Conservation (phyloP, 2,888 invertebrate species). For the Calameuta filiformis region DNA sequence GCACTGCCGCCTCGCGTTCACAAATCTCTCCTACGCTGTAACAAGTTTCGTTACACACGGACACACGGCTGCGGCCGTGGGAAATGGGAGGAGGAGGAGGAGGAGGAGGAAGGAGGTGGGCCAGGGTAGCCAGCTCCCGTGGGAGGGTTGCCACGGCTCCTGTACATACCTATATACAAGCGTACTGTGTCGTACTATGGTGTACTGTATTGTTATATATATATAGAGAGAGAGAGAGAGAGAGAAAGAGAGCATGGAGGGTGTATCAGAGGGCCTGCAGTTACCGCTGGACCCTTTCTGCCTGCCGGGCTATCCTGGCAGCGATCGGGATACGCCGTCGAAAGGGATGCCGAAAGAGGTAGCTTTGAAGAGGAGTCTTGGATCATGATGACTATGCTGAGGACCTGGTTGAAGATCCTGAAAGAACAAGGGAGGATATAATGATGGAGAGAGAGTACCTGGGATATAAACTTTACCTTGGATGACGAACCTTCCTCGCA, state of each 20-base stretch:
- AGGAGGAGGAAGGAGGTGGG: neutral
- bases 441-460: neutral
- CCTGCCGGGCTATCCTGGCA: neutral
- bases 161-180: neutral
- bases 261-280: neutral
- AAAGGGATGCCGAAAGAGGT: neutral
- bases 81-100: neutral
- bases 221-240: no score
- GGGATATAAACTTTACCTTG: neutral
- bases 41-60: constrained; percentile 21
- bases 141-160: neutral
- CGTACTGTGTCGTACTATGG: neutral
- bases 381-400: neutral
- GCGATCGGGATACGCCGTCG: neutral
- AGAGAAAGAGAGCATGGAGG: neutral
- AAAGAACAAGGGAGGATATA: neutral
- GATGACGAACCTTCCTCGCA: neutral
- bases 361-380: neutral
- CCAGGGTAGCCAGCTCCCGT: neutral
- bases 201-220: neutral
- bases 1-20: constrained; percentile 20
- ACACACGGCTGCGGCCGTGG: constrained; percentile 5
- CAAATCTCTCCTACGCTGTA: constrained; percentile 23
- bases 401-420: neutral
- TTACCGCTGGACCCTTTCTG: neutral